Evolutionary conservation across 2,888 invertebrate species (phyloP), one percentile per base, ranked within the genome.

Genomic region (Omphaloscelis lunosa): DNA sequence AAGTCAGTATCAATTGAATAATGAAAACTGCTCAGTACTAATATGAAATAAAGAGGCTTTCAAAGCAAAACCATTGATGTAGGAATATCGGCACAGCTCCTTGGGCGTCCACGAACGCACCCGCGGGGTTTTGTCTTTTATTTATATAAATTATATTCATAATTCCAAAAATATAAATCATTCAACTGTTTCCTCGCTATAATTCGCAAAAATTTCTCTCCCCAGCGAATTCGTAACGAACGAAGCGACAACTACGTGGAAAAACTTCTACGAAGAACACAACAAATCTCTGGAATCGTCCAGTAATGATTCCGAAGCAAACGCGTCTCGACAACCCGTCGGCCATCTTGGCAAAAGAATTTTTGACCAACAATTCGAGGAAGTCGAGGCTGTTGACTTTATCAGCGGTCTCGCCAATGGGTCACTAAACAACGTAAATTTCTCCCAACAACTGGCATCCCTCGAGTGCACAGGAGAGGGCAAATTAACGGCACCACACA

Each of bases 201-300:
- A 34, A 75, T 27, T 45, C 51, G 27, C 27, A 5, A 17, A 23
- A 15, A 51, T 61, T 75, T 71, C 9, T 59, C 11, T 66, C 75
- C 90, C 86, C 93, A 96, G 96, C 2, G 96, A 96, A 79, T 96
- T 96, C 79, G 91, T 92, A 27, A 95, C 95, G 27, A 94, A 95
- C 81, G 96, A 96, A 91, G 96, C 93, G 0, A 96, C 96, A 7
- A 96, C 95, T 2, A 95, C 96, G 39, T 96, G 96, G 96, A 95
- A 95, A 85, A 96, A 94, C 76, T 93, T 96, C 70, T 96, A 96
- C 61, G 96, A 95, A 78, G 95, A 96, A 62, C 96, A 96, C 77
- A 96, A 96, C 76, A 95, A 95, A 68, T 94, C 95, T 0, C 78
- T 95, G 34, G 96, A 96, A 82, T 93, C 93, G 0, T 96, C 96